Evolutionary conservation across 2,888 invertebrate species (phyloP), one percentile per base, ranked within the genome.

Genomic region (Mechanitis messenoides): DNA sequence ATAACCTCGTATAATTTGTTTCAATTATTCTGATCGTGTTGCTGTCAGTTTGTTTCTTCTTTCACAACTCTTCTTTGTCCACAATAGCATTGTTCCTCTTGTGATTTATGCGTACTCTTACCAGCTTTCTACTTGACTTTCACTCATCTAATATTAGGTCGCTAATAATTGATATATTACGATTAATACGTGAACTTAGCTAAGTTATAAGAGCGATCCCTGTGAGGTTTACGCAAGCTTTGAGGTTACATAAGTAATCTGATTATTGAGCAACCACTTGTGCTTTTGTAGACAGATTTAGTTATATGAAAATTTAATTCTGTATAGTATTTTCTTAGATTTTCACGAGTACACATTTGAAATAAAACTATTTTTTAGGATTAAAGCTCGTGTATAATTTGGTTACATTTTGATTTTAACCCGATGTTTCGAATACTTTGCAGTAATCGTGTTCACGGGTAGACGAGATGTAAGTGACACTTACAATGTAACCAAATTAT

Each of bases 241-340:
- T 72, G 72, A 20, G 20, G 79, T 87, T 88, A 88, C 84, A 83
- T 88, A 90, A 90, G 82, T 78, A 77, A 79, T 80, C 83, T 78
- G 78, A 78, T 83, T 80, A 82, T 87, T 87, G 83, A 81, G 87
- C 84, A 87, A 87, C 80, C 70, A 68, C 71, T 70, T 72, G 79
- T 79, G 83, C 83, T 86, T 87, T 84, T 80, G 77, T 35, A 35
- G 35, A 35, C 35, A 5, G 35, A 47, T 20, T 20, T 20, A 20
- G 20, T 20, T 20, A 20, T 20, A 20, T 20, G 20, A 20, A 20
- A 20, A 20, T 20, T 20, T 20, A 20, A 20, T 20, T 20, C 20
- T 20, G 20, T 20, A 20, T 20, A 20, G 20, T 20, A 20, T 20
- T 20, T 20, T 20, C 20, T 20, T 20, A 20, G 20, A 20, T 20